These are phyloP conservation scores for Dasypogon diadema DNA, from an alignment of 2,888 invertebrate species.

Conservation along the genomic window DNA sequence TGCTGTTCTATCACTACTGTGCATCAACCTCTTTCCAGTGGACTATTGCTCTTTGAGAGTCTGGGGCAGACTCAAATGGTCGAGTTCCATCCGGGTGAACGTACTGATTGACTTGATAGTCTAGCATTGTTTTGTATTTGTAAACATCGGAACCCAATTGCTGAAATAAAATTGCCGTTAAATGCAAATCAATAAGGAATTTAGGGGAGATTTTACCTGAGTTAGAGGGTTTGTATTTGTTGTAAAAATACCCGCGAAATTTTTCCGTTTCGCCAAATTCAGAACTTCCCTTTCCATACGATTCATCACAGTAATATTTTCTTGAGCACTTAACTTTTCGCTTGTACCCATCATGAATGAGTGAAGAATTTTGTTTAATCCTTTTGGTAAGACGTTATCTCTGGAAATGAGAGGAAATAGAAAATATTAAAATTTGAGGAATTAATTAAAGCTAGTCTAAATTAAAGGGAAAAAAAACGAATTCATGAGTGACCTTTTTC, in stretches of 20 bases:
- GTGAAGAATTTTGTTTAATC: slow-evolving; percentile 79
- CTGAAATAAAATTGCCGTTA: slow-evolving; percentile 71
- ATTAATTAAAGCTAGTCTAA: too few species aligned
- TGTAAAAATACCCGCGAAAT: slow-evolving; percentile 83
- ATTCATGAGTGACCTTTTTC: too few species aligned
- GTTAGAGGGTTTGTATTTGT: slow-evolving; percentile 91
- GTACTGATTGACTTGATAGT: slow-evolving; percentile 86
- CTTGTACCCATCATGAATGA: slow-evolving; percentile 91
- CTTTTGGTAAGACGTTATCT: slow-evolving; percentile 74
- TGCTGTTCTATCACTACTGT: neutral
- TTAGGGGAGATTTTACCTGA: slow-evolving; percentile 77
- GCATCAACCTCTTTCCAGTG: slow-evolving; percentile 75
- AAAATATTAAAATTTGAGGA: too few species aligned
- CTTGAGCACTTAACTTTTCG: slow-evolving; percentile 74
- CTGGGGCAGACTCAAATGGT: slow-evolving; percentile 82
- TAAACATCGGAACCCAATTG: slow-evolving; percentile 86
- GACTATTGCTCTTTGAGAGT: slow-evolving; percentile 81
- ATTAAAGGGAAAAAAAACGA: too few species aligned
- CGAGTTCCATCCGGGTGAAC: slow-evolving; percentile 77
- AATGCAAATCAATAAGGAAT: too few species aligned
- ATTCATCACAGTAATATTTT: slow-evolving; percentile 84
- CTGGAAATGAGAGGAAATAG: too few species aligned
- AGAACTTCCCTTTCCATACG: slow-evolving; percentile 83
- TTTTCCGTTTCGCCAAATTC: slow-evolving; percentile 74
- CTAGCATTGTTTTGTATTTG: slow-evolving; percentile 80